A percentile compares a stretch with the other conserved stretches of the same genome.
Evolutionary conservation across 1,140 invertebrate species (phyloP).

Genomic region (Leguminivora glycinivorella): DNA sequence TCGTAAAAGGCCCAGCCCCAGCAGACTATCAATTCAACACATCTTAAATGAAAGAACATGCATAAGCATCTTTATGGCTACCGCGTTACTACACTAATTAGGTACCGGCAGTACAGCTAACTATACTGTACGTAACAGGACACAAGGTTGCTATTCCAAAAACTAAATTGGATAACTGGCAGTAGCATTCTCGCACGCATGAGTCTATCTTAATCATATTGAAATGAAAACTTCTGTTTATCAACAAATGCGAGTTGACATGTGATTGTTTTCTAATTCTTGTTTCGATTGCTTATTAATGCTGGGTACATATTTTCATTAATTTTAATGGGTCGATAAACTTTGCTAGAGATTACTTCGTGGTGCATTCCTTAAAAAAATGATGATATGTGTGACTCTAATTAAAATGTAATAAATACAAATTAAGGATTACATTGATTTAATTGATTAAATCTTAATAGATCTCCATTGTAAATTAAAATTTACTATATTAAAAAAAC

Average conservation of each 20-base stretch:
- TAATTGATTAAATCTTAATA: too few species aligned
- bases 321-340: background rate
- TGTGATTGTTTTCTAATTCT: conserved; percentile 10
- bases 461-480: too few species aligned
- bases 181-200: background rate
- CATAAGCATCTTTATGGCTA: conserved; percentile 4
- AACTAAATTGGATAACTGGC: background rate
- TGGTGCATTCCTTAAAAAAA: too few species aligned
- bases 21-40: background rate
- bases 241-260: background rate
- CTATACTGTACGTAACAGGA: background rate
- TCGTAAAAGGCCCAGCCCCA: background rate
- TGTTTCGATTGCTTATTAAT: background rate
- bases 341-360: background rate
- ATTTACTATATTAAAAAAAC: background rate
- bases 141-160: background rate
- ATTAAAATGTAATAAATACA: too few species aligned
- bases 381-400: too few species aligned
- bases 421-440: too few species aligned
- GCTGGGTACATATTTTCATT: background rate
- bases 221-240: conserved; percentile 8
- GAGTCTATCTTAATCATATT: conserved; percentile 9
- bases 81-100: conserved; percentile 5
- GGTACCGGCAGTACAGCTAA: background rate
- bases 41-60: background rate